These are phyloP conservation scores for Hartigia nigra DNA, from an alignment of 2,888 invertebrate species.

Conservation along the genomic window DNA sequence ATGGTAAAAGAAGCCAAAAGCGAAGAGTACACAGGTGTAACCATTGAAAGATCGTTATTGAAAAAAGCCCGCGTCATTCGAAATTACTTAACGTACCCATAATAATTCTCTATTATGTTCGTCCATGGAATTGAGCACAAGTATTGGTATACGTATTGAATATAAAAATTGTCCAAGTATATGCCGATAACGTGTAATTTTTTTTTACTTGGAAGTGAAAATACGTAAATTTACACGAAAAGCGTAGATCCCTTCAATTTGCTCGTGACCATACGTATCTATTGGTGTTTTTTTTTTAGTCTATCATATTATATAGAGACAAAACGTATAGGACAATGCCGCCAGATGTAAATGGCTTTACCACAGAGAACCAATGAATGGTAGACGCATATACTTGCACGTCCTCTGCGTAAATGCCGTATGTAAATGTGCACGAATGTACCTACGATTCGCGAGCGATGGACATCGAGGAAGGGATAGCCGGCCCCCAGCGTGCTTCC, in stretches of 20 bases:
- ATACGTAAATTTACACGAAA: background rate
- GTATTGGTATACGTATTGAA: background rate
- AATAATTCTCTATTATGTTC: background rate
- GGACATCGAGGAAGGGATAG: constrained; percentile 40
- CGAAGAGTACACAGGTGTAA: background rate
- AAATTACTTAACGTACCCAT: background rate
- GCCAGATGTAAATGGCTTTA: constrained; percentile 7
- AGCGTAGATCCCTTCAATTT: background rate
- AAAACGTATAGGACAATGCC: background rate
- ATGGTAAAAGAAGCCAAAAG: background rate
- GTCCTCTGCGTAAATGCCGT: background rate
- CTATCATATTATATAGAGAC: background rate
- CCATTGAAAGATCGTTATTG: background rate
- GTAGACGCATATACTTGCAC: background rate
- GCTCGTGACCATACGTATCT: background rate
- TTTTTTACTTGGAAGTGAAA: background rate
- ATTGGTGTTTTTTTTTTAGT: background rate
- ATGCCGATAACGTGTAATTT: background rate
- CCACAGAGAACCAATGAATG: background rate
- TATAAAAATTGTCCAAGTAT: background rate
- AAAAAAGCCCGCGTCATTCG: background rate
- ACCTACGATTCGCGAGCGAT: constrained; percentile 8
- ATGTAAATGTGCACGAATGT: background rate
- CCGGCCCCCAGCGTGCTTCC: constrained; percentile 42
- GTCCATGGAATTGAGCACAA: background rate